Base-by-base conservation (phyloP, 1,140 invertebrate genomes). In the Bombus waltoni region DNA sequence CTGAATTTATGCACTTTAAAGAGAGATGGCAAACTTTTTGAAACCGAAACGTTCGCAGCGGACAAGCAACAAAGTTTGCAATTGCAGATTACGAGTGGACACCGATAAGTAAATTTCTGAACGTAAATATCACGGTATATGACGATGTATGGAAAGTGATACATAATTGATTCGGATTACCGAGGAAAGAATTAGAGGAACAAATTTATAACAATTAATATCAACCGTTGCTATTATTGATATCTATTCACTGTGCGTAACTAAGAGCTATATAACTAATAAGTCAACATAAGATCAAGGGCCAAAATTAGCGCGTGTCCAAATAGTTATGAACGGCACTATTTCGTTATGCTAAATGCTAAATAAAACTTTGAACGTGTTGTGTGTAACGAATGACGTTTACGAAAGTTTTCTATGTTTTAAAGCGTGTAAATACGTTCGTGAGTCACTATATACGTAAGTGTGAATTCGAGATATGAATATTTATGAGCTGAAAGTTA, bases 401-500 rank as follows among this genome's bases (percentile, higher is more conserved):
- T 53, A 53, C 47, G 3, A 53, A 18, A 53, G 15, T 53, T 62
- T 62, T 62, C 59, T 62, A n/a, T n/a, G 59, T n/a, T n/a, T 53
- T 53, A 53, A 53, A 53, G 18, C 18, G 47, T 53, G 47, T 22
- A 53, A 18, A 22, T 53, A 62, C 10, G 3, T 62, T 62, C 11
- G 13, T 13, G 11, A n/a, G 59, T n/a, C 28, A 62, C 28, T 62
- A 28, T 62, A n/a, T n/a, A 62, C 2, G 59, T 62, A n/a, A 35
- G 42, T 32, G 74, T 35, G 53, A 59, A 76, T 72, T 42, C 35
- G 11, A n/a, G 40, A 18, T n/a, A 78, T 78, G 62, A 78, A 78
- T 78, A 78, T 78, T 78, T 66, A 78, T 66, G 25, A 65, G 42
- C 40, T 44, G 76, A 18, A 65, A 32, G 40, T 78, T 78, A 78